phyloP scores from a whole-genome alignment of 2,888 invertebrate species.

The Meganola albula region DNA sequence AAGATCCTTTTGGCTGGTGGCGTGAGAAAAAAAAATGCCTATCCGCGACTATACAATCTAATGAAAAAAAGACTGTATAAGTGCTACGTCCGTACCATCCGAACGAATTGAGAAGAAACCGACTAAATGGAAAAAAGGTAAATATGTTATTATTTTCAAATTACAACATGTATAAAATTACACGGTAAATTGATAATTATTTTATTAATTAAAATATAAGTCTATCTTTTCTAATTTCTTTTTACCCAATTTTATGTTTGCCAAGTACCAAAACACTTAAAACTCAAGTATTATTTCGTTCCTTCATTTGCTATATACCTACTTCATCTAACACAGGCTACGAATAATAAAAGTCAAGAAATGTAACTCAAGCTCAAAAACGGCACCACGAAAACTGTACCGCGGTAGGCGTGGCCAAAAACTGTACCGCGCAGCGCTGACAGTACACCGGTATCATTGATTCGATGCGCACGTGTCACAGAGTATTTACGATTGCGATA shows the following conservation, averaged over 20 bases:
- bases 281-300: too few relatives aligned
- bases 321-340: too few relatives aligned
- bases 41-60: slow-evolving; percentile 4
- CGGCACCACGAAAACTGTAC: too few relatives aligned
- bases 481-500: too few relatives aligned
- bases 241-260: neutral
- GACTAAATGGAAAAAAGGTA: slow-evolving; percentile 2
- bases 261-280: too few relatives aligned
- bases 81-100: slow-evolving; percentile 4
- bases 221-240: neutral
- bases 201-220: neutral
- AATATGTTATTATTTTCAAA: slow-evolving; percentile 1
- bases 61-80: slow-evolving; percentile 1
- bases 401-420: too few relatives aligned
- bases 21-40: neutral
- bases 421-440: too few relatives aligned
- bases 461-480: too few relatives aligned
- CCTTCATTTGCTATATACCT: too few relatives aligned
- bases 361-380: too few relatives aligned
- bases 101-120: slow-evolving; percentile 2
- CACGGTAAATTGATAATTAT: neutral
- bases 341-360: too few relatives aligned
- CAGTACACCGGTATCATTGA: too few relatives aligned
- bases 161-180: neutral
- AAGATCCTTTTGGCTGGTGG: slow-evolving; percentile 3